Evolutionary conservation across 2,113 vertebrate genomes (phyloP), one percentile per base, ranked within the genome.

Genomic region (Todiramphus chloris): DNA sequence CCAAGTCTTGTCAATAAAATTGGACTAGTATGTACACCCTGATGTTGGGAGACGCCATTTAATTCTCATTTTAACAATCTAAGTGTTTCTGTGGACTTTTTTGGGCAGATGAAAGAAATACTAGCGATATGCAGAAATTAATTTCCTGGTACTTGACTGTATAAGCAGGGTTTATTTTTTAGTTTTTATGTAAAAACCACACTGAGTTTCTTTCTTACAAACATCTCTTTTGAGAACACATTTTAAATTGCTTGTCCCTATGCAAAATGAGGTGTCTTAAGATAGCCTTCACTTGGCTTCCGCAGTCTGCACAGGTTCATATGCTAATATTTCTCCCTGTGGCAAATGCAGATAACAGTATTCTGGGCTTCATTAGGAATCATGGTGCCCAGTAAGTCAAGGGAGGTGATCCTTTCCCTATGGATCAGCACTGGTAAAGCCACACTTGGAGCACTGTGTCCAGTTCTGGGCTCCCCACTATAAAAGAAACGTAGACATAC

Each of bases 1-100:
- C 35, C 27, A 70, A 53, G 16, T 31, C 24, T 51, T 53, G 10
- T 78, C 33, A 89, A 17, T 50, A 62, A 50, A 50, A 23, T 50
- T 13, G 23, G 23, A 50, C 23, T 50, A 50, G 48, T 50, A 50
- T 24, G 48, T 50, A 50, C 23, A 50, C 11, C 48, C 13, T 13
- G 4, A 51, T 51, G 11, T 66, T 24, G 3, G 33, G 51, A 89
- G 84, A 53, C 12, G 3, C 0, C 0, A 0, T 64, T 83, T 25
- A 60, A 73, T 35, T 80, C 18, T 62, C 6, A 69, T 84, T 89
- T 94, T 60, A 95, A 62, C 43, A 70, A 46, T 19, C 20, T 21
- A 87, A 25, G 18, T 72, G 27, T 28, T 93, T 64, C 59, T 53
- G 35, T 66, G 48, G 13, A 70, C 41, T 23, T 83, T 82, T 77